A percentile compares a stretch with the other conserved stretches of the same genome.
These are phyloP conservation scores for Orthonevra nobilis DNA, from an alignment of 2,888 invertebrate species.

Conservation along the genomic window DNA sequence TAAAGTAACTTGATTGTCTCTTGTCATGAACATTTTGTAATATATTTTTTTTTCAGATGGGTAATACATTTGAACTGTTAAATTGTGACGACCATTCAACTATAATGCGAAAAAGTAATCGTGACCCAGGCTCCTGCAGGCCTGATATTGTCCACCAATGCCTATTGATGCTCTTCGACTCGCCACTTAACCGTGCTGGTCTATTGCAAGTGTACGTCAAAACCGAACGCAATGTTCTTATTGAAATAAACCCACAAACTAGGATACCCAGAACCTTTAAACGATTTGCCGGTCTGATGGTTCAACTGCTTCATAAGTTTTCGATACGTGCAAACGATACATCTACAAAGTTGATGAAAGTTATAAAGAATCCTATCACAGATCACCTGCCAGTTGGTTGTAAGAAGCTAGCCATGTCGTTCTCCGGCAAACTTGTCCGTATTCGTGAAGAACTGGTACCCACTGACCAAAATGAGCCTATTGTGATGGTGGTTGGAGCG, in stretches of 20 bases:
- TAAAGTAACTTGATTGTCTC: slow-evolving; percentile 87
- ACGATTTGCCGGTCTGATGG: slow-evolving; percentile 97
- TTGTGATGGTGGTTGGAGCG: slow-evolving; percentile 95
- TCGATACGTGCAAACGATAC: slow-evolving; percentile 94
- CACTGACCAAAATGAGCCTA: slow-evolving; percentile 88
- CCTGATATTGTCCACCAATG: slow-evolving; percentile 99
- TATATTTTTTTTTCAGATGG: slow-evolving; percentile 83
- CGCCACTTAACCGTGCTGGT: slow-evolving; percentile 97
- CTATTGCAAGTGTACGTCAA: slow-evolving; percentile 96
- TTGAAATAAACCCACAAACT: slow-evolving; percentile 98
- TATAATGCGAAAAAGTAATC: slow-evolving; percentile 91
- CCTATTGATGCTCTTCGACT: slow-evolving; percentile 97
- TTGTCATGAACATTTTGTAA: too few relatives aligned
- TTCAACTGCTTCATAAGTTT: slow-evolving; percentile 97
- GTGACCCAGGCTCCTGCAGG: slow-evolving; percentile 92
- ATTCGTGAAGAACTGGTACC: slow-evolving; percentile 90
- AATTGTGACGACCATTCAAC: slow-evolving; percentile 96
- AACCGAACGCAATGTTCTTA: slow-evolving; percentile 94
- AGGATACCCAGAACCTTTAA: slow-evolving; percentile 98
- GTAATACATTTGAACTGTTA: slow-evolving; percentile 92
- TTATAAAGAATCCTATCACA: slow-evolving; percentile 97
- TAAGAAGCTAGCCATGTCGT: slow-evolving; percentile 93
- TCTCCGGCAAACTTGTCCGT: slow-evolving; percentile 86
- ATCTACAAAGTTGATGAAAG: slow-evolving; percentile 93
- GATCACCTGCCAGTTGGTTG: slow-evolving; percentile 97